phyloP scores from a whole-genome alignment of 2,797 vertebrate genomes.

The Coregonus suidteri region DNA sequence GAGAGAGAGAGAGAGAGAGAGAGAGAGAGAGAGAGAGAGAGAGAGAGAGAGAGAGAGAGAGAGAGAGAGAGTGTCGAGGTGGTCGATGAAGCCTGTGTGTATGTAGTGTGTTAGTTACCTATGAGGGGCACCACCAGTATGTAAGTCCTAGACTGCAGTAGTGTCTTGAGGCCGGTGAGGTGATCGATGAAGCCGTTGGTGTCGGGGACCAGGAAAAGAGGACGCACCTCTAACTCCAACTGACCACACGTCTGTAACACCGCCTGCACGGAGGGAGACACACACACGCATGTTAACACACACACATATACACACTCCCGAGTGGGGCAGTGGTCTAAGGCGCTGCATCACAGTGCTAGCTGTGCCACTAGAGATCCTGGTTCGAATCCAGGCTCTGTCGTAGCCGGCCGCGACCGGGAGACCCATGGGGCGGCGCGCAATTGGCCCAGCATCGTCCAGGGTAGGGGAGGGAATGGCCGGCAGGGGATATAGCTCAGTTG shows the following conservation, averaged over 20 bases:
- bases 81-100: conserved; percentile 88
- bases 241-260: conserved; percentile 91
- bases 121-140: conserved; percentile 92
- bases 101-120: conserved; percentile 68
- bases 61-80: conserved; percentile 71
- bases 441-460: too few relatives aligned
- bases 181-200: conserved; percentile 99
- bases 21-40: too few relatives aligned
- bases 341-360: too few relatives aligned
- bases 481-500: too few relatives aligned
- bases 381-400: too few relatives aligned
- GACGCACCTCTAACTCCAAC: conserved; percentile 93
- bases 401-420: too few relatives aligned
- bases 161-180: conserved; percentile 81
- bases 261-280: conserved; percentile 71
- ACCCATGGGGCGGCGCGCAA: too few relatives aligned
- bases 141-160: conserved; percentile 88
- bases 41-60: too few relatives aligned
- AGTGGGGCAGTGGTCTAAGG: too few relatives aligned
- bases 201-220: conserved; percentile 93
- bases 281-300: conserved; percentile 3
- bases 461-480: too few relatives aligned
- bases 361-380: too few relatives aligned
- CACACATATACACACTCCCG: too few relatives aligned
- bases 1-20: not conserved